phyloP scores from a whole-genome alignment of 1,140 invertebrate genomes.

The Diabrotica virgifera region DNA sequence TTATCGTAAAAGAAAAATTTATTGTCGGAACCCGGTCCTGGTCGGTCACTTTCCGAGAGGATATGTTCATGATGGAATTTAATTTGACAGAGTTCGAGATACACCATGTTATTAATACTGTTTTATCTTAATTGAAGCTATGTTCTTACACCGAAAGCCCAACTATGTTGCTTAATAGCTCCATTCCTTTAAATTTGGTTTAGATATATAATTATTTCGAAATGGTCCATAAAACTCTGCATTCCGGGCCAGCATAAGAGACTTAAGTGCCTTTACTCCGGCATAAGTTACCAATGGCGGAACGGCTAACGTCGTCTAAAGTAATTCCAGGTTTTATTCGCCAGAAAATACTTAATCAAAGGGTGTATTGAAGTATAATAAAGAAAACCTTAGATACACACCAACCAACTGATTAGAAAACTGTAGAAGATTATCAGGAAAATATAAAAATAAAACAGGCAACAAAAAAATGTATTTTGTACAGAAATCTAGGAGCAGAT shows the following conservation, averaged over 20 bases:
- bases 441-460: too few species aligned
- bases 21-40: conserved; percentile 5
- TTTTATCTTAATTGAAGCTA: conserved; percentile 24
- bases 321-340: too few species aligned
- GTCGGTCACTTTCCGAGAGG: conserved; percentile 4
- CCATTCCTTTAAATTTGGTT: conserved; percentile 23
- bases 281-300: background rate
- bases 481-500: too few species aligned
- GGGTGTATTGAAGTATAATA: too few species aligned
- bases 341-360: too few species aligned
- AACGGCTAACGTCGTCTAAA: too few species aligned
- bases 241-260: conserved; percentile 7
- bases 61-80: conserved; percentile 21
- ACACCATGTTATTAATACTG: conserved; percentile 23
- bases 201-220: conserved; percentile 23
- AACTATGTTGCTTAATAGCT: conserved; percentile 24
- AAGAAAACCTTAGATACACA: too few species aligned
- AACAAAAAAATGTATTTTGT: too few species aligned
- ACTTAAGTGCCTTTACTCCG: conserved; percentile 15
- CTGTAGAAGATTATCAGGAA: too few species aligned
- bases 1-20: background rate
- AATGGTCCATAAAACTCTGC: conserved; percentile 20
- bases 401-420: too few species aligned
- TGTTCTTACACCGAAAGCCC: conserved; percentile 21
- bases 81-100: conserved; percentile 22